These are phyloP conservation scores for Drosophila pegasa DNA, from an alignment of 2,888 invertebrate genomes.

Conservation along the genomic window DNA sequence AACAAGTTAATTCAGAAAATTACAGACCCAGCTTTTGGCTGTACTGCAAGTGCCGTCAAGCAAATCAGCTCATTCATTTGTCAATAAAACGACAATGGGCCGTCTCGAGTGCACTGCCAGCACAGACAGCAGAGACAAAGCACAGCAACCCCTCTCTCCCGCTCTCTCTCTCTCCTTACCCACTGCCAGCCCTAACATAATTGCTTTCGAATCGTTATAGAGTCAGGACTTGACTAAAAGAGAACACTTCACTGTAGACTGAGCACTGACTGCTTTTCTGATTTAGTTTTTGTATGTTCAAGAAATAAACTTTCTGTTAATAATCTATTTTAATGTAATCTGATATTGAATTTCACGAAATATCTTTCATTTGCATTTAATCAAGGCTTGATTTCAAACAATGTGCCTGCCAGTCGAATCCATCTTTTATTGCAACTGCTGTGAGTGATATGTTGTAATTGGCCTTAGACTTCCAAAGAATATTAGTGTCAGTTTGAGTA, in stretches of 20 bases:
- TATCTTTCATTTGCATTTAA: too few species aligned
- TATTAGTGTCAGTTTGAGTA: background rate
- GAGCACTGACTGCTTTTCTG: background rate
- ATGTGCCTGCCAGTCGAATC: background rate
- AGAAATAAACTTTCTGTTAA: too few species aligned
- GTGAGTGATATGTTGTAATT: background rate
- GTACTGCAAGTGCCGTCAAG: conserved; percentile 57
- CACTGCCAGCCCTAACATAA: conserved; percentile 38
- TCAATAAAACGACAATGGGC: conserved; percentile 71
- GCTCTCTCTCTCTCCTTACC: background rate
- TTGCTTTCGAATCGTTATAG: conserved; percentile 62
- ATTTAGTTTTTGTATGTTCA: background rate
- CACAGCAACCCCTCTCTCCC: background rate
- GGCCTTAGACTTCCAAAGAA: background rate
- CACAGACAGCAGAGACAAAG: conserved; percentile 12
- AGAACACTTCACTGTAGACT: background rate
- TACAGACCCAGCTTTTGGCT: conserved; percentile 27
- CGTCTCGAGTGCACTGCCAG: conserved; percentile 41
- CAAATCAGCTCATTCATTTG: conserved; percentile 74
- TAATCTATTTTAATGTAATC: background rate
- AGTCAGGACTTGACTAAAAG: conserved; percentile 3
- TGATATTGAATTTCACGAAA: too few species aligned
- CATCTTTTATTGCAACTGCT: background rate
- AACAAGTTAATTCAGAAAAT: conserved; percentile 50
- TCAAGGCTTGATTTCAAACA: background rate